A percentile compares a stretch with the other conserved stretches of the same genome.
Conservation (phyloP, 2,888 invertebrate species). For the Agrochola macilenta region DNA sequence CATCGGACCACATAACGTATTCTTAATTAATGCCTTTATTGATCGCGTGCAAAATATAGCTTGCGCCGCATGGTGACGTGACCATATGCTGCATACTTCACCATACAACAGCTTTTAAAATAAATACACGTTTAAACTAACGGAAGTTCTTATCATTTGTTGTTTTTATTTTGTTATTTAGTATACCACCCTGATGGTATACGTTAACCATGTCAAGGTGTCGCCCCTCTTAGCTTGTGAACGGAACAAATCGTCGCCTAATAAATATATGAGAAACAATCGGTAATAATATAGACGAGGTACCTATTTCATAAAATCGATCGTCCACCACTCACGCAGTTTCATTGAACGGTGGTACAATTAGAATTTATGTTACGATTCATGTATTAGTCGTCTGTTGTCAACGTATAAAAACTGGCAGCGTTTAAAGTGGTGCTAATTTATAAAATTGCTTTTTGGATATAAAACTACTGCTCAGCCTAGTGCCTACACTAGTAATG, state of each 20-base stretch:
- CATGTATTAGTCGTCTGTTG: conserved; percentile 51
- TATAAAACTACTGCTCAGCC: conserved; percentile 18
- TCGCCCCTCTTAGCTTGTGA: conserved; percentile 20
- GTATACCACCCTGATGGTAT: neutral
- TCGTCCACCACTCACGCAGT: conserved; percentile 56
- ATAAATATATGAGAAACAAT: conserved; percentile 44
- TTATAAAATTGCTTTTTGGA: conserved; percentile 41
- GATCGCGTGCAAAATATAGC: conserved; percentile 73
- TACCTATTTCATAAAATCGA: conserved; percentile 64
- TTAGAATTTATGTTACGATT: conserved; percentile 68
- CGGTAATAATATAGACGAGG: conserved; percentile 31
- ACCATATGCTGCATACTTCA: conserved; percentile 30
- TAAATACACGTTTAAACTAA: conserved; percentile 9
- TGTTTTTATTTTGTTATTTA: neutral
- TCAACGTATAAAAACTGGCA: conserved; percentile 59
- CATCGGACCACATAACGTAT: conserved; percentile 68
- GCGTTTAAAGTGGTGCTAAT: conserved; percentile 46
- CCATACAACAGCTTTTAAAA: conserved; percentile 11
- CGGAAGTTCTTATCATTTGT: conserved; percentile 3
- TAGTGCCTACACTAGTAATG: conserved; percentile 8
- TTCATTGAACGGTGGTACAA: conserved; percentile 62
- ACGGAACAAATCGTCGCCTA: conserved; percentile 32
- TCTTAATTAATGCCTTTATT: conserved; percentile 79
- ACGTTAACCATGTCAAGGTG: conserved; percentile 37
- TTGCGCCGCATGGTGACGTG: conserved; percentile 56